These are phyloP conservation scores for Microtus ochrogaster DNA, from an alignment of 2,113 vertebrate genomes.

Conservation along the genomic window DNA sequence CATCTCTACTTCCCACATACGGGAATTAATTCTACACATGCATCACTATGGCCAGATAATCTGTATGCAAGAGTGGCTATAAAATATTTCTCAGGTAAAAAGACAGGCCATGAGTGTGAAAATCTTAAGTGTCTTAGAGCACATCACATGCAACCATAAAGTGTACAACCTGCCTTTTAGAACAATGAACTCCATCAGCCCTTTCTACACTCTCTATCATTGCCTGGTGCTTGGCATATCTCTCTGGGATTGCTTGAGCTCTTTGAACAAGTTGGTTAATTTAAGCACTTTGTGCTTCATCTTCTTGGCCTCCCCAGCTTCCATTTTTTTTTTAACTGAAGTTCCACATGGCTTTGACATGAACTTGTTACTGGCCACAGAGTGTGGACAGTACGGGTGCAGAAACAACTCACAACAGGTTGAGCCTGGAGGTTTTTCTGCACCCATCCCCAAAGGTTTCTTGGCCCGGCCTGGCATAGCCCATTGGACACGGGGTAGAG, in stretches of 20 bases:
- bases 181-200: not conserved
- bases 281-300: not conserved
- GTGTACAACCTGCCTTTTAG: not conserved
- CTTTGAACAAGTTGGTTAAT: not conserved
- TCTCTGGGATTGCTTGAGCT: not conserved
- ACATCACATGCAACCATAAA: not conserved
- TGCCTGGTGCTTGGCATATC: not conserved
- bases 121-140: not conserved
- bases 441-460: not conserved
- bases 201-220: not conserved
- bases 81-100: not conserved
- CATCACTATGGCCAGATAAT: not conserved
- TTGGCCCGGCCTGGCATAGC: slow-evolving; percentile 54
- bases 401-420: not conserved
- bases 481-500: slow-evolving; percentile 33
- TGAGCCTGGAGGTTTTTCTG: not conserved
- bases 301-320: not conserved
- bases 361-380: not conserved
- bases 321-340: not conserved
- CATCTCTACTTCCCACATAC: not conserved
- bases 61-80: not conserved
- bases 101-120: too few relatives aligned
- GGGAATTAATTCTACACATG: not conserved
- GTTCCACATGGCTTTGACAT: not conserved
- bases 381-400: rapidly evolving